These are phyloP conservation scores for Cotesia vestalis DNA, from an alignment of 1,140 invertebrate species.

Conservation along the genomic window DNA sequence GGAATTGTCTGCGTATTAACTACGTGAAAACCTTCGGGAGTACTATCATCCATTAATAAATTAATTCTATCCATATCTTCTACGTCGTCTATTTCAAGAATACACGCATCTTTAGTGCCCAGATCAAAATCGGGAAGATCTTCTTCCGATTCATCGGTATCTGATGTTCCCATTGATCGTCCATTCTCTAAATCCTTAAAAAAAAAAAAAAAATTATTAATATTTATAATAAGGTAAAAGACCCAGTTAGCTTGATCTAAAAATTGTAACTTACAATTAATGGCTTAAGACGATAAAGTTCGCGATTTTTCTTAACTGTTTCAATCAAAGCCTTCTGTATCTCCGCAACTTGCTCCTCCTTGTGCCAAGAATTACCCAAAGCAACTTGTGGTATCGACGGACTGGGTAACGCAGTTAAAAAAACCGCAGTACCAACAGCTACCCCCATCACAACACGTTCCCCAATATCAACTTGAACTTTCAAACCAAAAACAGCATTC, in stretches of 20 bases:
- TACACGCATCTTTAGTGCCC: constrained; percentile 85
- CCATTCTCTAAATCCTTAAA: constrained; percentile 61
- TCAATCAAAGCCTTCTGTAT: constrained; percentile 74
- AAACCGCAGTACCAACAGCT: constrained; percentile 88
- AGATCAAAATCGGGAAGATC: constrained; percentile 79
- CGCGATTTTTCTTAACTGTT: constrained; percentile 74
- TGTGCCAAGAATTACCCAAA: constrained; percentile 71
- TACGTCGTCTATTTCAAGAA: constrained; percentile 87
- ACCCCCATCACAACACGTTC: constrained; percentile 87
- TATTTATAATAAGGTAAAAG: constrained; percentile 13
- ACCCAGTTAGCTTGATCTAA: constrained; percentile 14
- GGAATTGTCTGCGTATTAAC: constrained; percentile 86
- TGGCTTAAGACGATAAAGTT: constrained; percentile 73
- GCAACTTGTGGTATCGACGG: constrained; percentile 74
- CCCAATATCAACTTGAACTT: constrained; percentile 86
- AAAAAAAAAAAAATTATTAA: constrained; percentile 28
- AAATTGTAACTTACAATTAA: constrained; percentile 48
- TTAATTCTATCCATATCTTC: constrained; percentile 85
- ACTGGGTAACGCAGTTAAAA: constrained; percentile 78
- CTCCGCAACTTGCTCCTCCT: constrained; percentile 71
- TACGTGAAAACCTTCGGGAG: constrained; percentile 83
- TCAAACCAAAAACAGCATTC: constrained; percentile 90
- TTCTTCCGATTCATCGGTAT: constrained; percentile 78
- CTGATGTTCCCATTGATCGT: constrained; percentile 60
- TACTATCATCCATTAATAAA: constrained; percentile 79